These are phyloP conservation scores for Rhinoraja longicauda DNA, from an alignment of 2,797 vertebrate species.

Conservation along the genomic window DNA sequence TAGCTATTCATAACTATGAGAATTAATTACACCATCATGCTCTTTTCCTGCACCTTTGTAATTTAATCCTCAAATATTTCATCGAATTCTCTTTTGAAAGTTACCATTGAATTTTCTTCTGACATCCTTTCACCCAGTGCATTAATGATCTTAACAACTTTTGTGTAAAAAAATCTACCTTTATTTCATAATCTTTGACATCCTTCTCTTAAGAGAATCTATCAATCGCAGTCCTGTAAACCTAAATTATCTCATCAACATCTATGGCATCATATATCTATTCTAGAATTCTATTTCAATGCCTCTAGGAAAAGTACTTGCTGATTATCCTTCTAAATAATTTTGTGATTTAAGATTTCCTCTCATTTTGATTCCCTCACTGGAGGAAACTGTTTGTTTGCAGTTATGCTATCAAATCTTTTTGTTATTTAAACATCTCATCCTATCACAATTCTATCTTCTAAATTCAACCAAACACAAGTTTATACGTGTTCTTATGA, in stretches of 20 bases:
- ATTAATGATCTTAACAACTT: background rate
- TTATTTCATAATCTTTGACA: slow-evolving; percentile 5
- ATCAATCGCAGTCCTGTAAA: background rate
- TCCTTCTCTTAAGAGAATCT: background rate
- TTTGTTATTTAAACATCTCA: slow-evolving; percentile 8
- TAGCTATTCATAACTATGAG: background rate
- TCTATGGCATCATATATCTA: no score
- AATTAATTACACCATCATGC: no score
- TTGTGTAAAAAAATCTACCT: background rate
- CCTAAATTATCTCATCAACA: background rate
- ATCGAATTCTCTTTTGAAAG: background rate
- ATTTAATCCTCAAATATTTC: no score
- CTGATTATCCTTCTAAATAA: background rate
- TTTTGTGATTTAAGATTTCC: background rate
- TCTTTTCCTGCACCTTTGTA: no score
- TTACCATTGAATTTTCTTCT: background rate
- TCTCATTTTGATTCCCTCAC: background rate
- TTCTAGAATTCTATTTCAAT: background rate
- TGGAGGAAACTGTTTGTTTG: background rate
- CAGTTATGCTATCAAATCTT: background rate
- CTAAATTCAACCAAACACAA: background rate
- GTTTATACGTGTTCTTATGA: background rate
- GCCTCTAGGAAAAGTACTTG: background rate
- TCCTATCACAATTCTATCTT: background rate
- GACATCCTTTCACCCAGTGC: background rate